Evolutionary conservation across 2,888 invertebrate species (phyloP), one percentile per base, ranked within the genome.

Genomic region (Eupithecia inturbata): DNA sequence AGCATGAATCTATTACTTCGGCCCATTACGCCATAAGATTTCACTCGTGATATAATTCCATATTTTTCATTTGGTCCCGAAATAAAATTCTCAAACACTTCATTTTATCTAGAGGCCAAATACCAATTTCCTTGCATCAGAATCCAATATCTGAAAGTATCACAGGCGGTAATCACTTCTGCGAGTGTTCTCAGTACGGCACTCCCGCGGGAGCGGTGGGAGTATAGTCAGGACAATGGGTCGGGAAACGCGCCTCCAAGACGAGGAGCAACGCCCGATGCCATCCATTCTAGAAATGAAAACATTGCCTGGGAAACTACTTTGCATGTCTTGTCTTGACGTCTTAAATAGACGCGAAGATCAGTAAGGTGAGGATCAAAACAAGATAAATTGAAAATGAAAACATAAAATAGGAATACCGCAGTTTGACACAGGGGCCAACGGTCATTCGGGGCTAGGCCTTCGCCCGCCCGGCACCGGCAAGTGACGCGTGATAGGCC

Each of bases 401-500:
- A 66, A 69, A 39, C 66, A 33, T 45, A 19, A 60, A 68, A 19
- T 67, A 49, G 57, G 22, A 39, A 28, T 53, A 33, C 9, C 19
- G 68, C 70, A 72, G 36, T 57, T 76, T 71, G 68, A 83, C 77
- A 79, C 78, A 82, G 86, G 63, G 63, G 86, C 85, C 85, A 88
- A 84, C 80, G 85, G 84, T 83, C 85, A 86, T 84, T 79, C 81
- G 74, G 78, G 74, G 79, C 78, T 76, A 80, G 74, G 83, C 86
- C 85, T 82, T 82, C 80, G 83, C 84, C 85, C 83, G 82, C 83
- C 85, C 83, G 83, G 77, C 79, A 81, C 63, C 67, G 71, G 70
- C 67, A 81, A 83, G 82, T 80, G 86, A 78, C 79, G 80, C 77
- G 85, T 82, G 87, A 85, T 89, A 85, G 79, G 83, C 88, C 87